Evolutionary conservation across 1,140 invertebrate genomes (phyloP).

Genomic region (Drusus annulatus): DNA sequence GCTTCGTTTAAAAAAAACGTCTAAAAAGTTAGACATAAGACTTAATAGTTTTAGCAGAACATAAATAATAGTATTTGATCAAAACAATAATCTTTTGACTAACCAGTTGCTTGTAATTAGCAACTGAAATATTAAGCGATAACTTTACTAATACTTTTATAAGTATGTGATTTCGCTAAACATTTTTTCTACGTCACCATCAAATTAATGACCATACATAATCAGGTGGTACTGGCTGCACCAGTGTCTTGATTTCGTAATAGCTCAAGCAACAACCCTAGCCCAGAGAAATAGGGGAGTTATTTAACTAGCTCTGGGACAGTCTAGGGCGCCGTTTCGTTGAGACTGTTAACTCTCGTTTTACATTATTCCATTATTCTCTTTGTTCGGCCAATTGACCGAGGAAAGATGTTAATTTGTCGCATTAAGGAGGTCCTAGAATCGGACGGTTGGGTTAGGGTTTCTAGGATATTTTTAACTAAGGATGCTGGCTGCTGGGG

Average conservation of each 20-base stretch:
- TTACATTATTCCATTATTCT: slow-evolving; percentile 44
- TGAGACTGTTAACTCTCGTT: slow-evolving; percentile 26
- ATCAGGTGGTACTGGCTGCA: neutral
- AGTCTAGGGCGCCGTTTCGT: neutral
- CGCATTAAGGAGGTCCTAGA: slow-evolving; percentile 44
- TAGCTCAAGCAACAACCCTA: slow-evolving; percentile 43
- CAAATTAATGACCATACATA: too few relatives aligned
- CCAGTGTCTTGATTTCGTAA: slow-evolving; percentile 47
- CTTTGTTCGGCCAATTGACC: slow-evolving; percentile 57
- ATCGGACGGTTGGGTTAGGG: slow-evolving; percentile 23
- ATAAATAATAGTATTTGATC: too few relatives aligned
- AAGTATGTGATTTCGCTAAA: too few relatives aligned
- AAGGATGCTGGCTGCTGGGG: slow-evolving; percentile 7
- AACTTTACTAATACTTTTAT: too few relatives aligned
- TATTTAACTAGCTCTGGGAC: too few relatives aligned
- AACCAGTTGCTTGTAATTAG: too few relatives aligned
- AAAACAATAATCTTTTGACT: too few relatives aligned
- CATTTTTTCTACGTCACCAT: too few relatives aligned
- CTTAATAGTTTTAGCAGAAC: too few relatives aligned
- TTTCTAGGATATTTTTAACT: slow-evolving; percentile 28
- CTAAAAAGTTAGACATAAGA: too few relatives aligned
- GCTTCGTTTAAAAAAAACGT: too few relatives aligned
- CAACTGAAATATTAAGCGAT: too few relatives aligned
- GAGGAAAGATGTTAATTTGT: slow-evolving; percentile 59
- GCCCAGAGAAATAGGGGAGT: slow-evolving; percentile 19